Evolutionary conservation across 2,797 vertebrate genomes (phyloP), one percentile per base, ranked within the genome.

Genomic region (Hirundo rustica): DNA sequence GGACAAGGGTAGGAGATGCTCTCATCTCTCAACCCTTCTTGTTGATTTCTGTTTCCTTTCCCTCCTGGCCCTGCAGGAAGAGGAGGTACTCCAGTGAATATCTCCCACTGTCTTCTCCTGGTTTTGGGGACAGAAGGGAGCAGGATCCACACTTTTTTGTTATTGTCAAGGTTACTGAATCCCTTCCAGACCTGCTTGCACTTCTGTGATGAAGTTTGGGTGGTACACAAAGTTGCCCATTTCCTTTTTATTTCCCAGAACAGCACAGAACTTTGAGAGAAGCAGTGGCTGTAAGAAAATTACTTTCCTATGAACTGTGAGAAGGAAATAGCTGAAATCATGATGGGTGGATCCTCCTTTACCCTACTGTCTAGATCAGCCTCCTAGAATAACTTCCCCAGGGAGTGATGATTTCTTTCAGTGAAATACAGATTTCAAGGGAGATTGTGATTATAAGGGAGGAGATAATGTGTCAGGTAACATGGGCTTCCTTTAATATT

Each of bases 261-360:
- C 27, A 96, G 30, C 30, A 34, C 36, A 78, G 65, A 62, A 51
- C 7, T 83, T 51, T 67, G 26, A 65, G 51, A 77, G 73, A 91
- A 72, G 32, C 61, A 58, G 61, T 36, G 40, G 17, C 65, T 91
- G 86, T 85, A 78, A 48, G 71, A 89, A 94, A 92, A 87, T 51
- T 0, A 64, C 53, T 94, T 78, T 72, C 11, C 29, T 77, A 40
- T 29, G 36, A 91, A 89, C 40, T 48, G 5, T n/a, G n/a, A 67
- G 50, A 89, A 92, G 72, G n/a, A 91, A 95, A 77, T 7, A 62
- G 51, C 82, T 89, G 92, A 91, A 64, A 68, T 88, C 47, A 68
- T 25, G 38, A 60, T 23, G 82, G 51, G 73, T 88, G 85, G 66
- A 72, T 92, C 73, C 58, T 89, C 15, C 82, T 88, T 84, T 53